These are phyloP conservation scores for Cosmorhoe ocellata DNA, from an alignment of 2,888 invertebrate species.

Conservation along the genomic window DNA sequence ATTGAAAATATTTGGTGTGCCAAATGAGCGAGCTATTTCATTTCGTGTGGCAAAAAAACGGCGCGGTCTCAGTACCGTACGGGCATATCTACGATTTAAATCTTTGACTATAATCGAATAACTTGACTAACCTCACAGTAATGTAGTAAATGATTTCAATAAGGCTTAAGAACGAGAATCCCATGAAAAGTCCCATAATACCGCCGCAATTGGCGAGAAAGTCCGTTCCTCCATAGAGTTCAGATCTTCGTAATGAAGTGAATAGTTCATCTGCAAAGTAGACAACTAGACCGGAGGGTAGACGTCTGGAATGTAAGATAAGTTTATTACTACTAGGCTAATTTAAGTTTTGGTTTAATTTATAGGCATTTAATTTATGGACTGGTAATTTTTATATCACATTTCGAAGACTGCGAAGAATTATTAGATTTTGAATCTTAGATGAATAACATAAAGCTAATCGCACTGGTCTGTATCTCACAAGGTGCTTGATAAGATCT, in stretches of 20 bases:
- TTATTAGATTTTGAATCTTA: too few relatives aligned
- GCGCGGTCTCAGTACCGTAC: too few relatives aligned
- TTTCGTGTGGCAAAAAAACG: too few relatives aligned
- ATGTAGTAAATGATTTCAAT: slow-evolving; percentile 79
- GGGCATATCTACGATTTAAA: too few relatives aligned
- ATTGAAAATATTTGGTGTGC: too few relatives aligned
- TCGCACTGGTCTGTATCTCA: too few relatives aligned
- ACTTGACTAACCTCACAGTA: slow-evolving; percentile 48
- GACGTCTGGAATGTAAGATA: slow-evolving; percentile 23
- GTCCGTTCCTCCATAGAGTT: slow-evolving; percentile 76
- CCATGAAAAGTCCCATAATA: slow-evolving; percentile 78
- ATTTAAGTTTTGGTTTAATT: not conserved
- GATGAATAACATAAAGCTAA: too few relatives aligned
- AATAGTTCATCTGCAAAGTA: slow-evolving; percentile 79
- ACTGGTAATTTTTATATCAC: too few relatives aligned
- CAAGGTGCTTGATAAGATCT: too few relatives aligned
- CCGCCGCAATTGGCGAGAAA: slow-evolving; percentile 81
- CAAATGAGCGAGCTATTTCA: too few relatives aligned
- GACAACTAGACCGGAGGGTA: slow-evolving; percentile 52
- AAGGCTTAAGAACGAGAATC: slow-evolving; percentile 78
- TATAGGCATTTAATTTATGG: too few relatives aligned
- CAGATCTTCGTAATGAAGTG: slow-evolving; percentile 76
- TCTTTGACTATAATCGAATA: not conserved
- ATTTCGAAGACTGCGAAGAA: too few relatives aligned
- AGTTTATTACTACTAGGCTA: not conserved